These are phyloP conservation scores for Budorcas taxicolor DNA, from an alignment of 2,113 vertebrate genomes.

Conservation along the genomic window DNA sequence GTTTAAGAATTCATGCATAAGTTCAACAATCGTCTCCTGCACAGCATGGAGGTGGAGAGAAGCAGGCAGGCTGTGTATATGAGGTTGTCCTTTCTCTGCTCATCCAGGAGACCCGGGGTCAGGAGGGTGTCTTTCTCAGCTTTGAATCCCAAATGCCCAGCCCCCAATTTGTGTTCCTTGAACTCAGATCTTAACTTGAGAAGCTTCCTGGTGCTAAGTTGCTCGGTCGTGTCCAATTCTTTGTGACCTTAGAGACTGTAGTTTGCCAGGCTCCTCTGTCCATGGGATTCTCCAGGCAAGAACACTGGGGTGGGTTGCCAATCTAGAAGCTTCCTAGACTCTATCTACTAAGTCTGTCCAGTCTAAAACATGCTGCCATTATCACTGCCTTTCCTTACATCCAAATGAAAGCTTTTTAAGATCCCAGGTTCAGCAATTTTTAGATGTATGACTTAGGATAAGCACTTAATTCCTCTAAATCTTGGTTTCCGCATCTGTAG, in stretches of 20 bases:
- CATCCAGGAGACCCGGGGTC: background rate
- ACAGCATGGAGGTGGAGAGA: rapidly evolving
- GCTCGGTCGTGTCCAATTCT: background rate
- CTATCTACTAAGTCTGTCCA: background rate
- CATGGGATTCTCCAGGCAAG: background rate
- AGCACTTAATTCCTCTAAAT: background rate
- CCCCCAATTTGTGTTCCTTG: background rate
- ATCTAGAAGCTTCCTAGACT: background rate
- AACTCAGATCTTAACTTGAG: background rate
- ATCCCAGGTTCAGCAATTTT: background rate
- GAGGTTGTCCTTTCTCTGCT: background rate
- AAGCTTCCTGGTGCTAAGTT: background rate
- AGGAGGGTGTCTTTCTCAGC: background rate
- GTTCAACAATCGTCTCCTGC: background rate
- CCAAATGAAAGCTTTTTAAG: background rate
- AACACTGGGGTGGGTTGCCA: background rate
- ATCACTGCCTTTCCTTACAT: background rate
- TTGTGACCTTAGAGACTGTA: background rate
- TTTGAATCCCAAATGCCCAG: background rate
- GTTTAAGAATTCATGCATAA: rapidly evolving
- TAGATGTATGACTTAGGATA: background rate
- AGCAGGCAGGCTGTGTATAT: rapidly evolving
- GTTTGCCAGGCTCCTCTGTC: background rate
- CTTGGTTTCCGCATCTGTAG: background rate
- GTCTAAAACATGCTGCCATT: background rate